phyloP scores from a whole-genome alignment of 2,888 invertebrate genomes.

The Lysandra coridon region DNA sequence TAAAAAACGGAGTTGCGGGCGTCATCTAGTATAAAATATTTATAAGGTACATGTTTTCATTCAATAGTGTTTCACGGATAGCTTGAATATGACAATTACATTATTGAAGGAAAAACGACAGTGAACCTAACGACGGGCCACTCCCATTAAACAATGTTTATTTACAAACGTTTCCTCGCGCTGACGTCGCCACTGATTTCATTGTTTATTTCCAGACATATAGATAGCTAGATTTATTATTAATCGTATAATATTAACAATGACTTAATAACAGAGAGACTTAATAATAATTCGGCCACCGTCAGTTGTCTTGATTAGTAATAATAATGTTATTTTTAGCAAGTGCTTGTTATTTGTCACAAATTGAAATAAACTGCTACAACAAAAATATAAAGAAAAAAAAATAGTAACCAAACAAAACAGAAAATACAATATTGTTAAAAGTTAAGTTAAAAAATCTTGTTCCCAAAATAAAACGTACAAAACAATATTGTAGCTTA shows the following conservation, averaged over 20 bases:
- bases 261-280: not conserved
- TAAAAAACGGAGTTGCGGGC: too few species aligned
- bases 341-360: too few species aligned
- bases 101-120: not conserved
- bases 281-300: too few species aligned
- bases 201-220: not conserved
- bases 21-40: too few species aligned
- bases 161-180: constrained; percentile 17
- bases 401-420: not conserved
- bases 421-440: not conserved
- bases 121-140: not conserved
- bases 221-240: not conserved
- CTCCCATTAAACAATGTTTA: constrained; percentile 9
- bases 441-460: not conserved
- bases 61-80: not conserved
- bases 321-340: too few species aligned
- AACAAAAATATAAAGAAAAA: too few species aligned
- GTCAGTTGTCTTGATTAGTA: too few species aligned
- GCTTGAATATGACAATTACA: not conserved
- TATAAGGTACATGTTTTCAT: not conserved
- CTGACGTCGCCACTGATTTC: not conserved
- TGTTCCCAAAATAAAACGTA: not conserved
- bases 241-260: not conserved
- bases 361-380: too few species aligned
- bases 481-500: not conserved